Evolutionary conservation across 2,888 invertebrate species (phyloP).

Genomic region (Cyaniris semiargus): DNA sequence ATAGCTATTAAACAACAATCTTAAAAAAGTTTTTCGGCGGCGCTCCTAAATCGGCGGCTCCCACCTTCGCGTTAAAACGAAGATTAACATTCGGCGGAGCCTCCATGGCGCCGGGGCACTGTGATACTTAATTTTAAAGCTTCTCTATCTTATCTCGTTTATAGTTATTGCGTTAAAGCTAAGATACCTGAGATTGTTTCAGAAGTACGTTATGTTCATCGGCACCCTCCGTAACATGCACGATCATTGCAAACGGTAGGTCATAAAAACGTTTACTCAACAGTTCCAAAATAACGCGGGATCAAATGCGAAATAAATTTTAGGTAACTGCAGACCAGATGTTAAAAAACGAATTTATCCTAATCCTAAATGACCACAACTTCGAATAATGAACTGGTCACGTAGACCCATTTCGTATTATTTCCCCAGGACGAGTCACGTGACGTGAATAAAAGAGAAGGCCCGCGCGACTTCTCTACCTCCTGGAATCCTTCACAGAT

Average conservation of each 20-base stretch:
- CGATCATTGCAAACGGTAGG: neutral
- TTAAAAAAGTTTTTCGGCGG: constrained; percentile 57
- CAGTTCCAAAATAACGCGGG: neutral
- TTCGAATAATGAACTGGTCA: constrained; percentile 79
- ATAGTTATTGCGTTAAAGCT: constrained; percentile 2
- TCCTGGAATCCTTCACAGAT: constrained; percentile 76
- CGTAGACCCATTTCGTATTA: constrained; percentile 81
- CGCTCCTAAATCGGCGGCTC: constrained; percentile 41
- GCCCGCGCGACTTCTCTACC: constrained; percentile 58
- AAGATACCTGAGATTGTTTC: neutral
- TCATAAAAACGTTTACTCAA: neutral
- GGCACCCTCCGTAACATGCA: neutral
- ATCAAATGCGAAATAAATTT: constrained; percentile 14
- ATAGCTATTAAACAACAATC: constrained; percentile 77
- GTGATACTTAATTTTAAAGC: constrained; percentile 25
- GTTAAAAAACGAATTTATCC: constrained; percentile 43
- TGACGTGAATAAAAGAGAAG: constrained; percentile 74
- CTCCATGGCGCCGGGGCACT: constrained; percentile 30
- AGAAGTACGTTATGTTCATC: neutral
- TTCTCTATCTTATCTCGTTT: constrained; percentile 27
- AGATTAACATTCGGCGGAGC: constrained; percentile 37
- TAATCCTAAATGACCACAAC: constrained; percentile 58
- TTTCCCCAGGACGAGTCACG: constrained; percentile 78
- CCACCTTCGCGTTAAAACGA: constrained; percentile 39
- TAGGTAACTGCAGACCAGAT: constrained; percentile 7